Base-by-base conservation (phyloP, 2,888 invertebrate species). In the Hydropsyche betteni region DNA sequence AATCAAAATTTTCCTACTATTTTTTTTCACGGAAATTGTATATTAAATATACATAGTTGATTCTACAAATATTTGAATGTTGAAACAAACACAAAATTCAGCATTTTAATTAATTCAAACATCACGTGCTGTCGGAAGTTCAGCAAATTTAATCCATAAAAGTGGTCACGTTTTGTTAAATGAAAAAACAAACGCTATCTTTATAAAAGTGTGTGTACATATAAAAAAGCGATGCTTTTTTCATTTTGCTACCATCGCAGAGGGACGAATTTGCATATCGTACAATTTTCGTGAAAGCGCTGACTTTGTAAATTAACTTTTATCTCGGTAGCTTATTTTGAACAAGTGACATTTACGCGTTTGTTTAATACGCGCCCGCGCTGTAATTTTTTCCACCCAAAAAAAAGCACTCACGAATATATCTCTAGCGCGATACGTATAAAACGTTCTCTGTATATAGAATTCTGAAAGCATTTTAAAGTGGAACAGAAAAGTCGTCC, bases 251-350 rank as follows among this genome's bases (percentile, higher is more conserved):
- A 36, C 12, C 64, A 36, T 12, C 64, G 36, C 7, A 64, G 10
- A 44, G 44, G 44, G 44, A 36, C 64, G 34, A 64, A 64, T 64
- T 64, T 64, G 64, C 64, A 64, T 64, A 64, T 64, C 64, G 34
- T 64, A 64, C 64, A 64, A 64, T 64, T 64, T 64, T 64, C 64
- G 36, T 64, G 10, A 64, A 64, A 64, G 64, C 64, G 64, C 64
- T 64, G 64, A 64, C 64, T 64, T 64, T 64, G 24, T 64, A 64
- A 64, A 64, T 64, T 64, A 64, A 64, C 64, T 64, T 64, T 64
- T 64, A 64, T 64, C 64, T 64, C 64, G 64, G 64, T 33, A 64
- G 64, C 64, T 64, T 64, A 64, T 64, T 64, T 64, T 64, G 34
- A 64, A 36, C 34, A 36, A 64, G 64, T 64, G 64, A 64, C 64